Evolutionary conservation across 2,113 vertebrate species (phyloP).

Genomic region (Platycercus adscitus): DNA sequence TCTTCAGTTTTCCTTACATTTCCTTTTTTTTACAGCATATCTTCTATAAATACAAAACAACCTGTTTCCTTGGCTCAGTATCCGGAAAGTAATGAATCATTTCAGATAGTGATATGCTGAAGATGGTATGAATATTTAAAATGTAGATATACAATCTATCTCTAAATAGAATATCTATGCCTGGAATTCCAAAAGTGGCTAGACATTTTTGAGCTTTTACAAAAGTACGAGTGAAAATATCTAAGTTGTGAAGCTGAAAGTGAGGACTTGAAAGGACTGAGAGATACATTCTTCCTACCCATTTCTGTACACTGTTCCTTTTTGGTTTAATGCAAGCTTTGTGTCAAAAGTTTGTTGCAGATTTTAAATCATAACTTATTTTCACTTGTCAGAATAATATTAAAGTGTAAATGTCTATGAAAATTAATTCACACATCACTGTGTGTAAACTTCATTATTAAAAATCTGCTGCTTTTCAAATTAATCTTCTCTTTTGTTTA

Average conservation of each 20-base stretch:
- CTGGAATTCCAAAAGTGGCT: not conserved
- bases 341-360: not conserved
- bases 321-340: not conserved
- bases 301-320: not conserved
- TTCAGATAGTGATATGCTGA: constrained; percentile 10
- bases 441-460: not conserved
- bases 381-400: not conserved
- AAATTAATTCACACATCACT: not conserved
- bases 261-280: not conserved
- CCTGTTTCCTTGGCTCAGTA: not conserved
- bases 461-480: not conserved
- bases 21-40: not conserved
- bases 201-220: not conserved
- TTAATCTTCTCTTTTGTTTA: not conserved
- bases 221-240: not conserved
- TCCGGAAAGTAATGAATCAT: not conserved
- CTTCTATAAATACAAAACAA: constrained; percentile 3
- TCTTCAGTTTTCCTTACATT: not conserved
- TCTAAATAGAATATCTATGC: not conserved
- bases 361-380: not conserved
- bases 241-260: not conserved
- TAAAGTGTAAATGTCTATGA: not conserved
- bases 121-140: constrained; percentile 27
- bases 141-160: not conserved
- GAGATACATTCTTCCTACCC: not conserved